Percentiles rank a stretch among this genome's conserved stretches.
phyloP scores from a whole-genome alignment of 1,140 invertebrate species.

The Brachionus rotundiformis region DNA sequence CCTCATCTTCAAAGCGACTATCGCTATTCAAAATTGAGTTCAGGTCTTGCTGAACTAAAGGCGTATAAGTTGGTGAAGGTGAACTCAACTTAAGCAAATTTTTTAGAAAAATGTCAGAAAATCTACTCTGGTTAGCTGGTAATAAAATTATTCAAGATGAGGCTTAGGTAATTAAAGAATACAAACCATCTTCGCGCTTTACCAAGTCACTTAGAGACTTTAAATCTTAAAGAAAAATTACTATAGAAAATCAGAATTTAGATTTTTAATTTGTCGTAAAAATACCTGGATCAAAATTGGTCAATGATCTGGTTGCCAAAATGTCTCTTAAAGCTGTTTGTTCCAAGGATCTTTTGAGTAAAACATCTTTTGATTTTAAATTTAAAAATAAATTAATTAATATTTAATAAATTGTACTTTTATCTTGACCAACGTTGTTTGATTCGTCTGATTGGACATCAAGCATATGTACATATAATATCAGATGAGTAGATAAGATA shows the following conservation, averaged over 20 bases:
- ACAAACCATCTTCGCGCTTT: slow-evolving; percentile 29
- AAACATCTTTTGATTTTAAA: neutral
- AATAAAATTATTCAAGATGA: neutral
- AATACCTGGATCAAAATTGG: neutral
- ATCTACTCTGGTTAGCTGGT: neutral
- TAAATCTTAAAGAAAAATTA: neutral
- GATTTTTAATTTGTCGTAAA: neutral
- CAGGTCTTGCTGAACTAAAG: neutral
- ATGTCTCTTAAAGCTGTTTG: neutral
- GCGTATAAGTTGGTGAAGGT: neutral
- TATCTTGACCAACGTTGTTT: neutral
- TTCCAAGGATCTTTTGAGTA: slow-evolving; percentile 14
- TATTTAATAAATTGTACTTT: neutral
- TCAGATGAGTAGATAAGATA: too few species aligned
- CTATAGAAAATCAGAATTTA: neutral
- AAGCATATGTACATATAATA: too few species aligned
- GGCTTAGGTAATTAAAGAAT: neutral
- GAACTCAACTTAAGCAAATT: slow-evolving; percentile 29
- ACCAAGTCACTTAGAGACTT: neutral
- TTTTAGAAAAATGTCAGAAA: neutral
- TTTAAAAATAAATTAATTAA: neutral
- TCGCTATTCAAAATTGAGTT: neutral
- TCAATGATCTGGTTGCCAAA: neutral
- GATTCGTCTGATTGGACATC: neutral
- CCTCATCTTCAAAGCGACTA: slow-evolving; percentile 7